A percentile compares a stretch with the other conserved stretches of the same genome.
These are phyloP conservation scores for Labeo rohita DNA, from an alignment of 2,113 vertebrate genomes.

Conservation along the genomic window DNA sequence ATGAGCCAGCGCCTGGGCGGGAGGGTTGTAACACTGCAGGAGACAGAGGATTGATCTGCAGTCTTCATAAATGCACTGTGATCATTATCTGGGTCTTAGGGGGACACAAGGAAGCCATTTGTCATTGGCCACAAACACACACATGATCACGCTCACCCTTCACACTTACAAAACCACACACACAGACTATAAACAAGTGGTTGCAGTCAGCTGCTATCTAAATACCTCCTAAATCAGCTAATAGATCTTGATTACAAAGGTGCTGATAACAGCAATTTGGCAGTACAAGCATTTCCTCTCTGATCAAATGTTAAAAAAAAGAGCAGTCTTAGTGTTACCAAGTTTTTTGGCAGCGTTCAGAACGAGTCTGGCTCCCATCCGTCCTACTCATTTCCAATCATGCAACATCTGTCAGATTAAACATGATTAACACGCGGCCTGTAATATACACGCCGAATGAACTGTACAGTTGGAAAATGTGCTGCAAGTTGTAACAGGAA, in stretches of 20 bases:
- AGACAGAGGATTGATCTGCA: conserved; percentile 55
- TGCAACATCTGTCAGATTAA: conserved; percentile 53
- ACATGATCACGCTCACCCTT: conserved; percentile 50
- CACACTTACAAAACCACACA: conserved; percentile 23
- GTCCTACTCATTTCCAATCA: conserved; percentile 37
- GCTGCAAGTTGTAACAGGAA: conserved; percentile 50
- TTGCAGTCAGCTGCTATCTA: conserved; percentile 8
- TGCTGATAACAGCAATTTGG: conserved; percentile 34
- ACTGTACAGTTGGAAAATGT: conserved; percentile 42
- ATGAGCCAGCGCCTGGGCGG: neutral
- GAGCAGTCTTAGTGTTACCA: neutral
- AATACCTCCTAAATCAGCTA: conserved; percentile 20
- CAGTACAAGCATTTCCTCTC: conserved; percentile 14
- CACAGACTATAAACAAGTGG: conserved; percentile 48
- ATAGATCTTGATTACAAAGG: conserved; percentile 28
- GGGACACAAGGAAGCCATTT: conserved; percentile 53
- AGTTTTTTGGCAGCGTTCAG: conserved; percentile 19
- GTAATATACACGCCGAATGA: conserved; percentile 33
- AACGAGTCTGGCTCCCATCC: conserved; percentile 12
- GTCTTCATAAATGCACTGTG: conserved; percentile 60
- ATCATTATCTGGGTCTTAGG: conserved; percentile 57
- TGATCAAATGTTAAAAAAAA: conserved; percentile 23
- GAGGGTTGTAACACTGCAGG: conserved; percentile 12
- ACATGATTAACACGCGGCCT: conserved; percentile 50
- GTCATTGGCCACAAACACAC: conserved; percentile 49